Conservation (phyloP, 2,888 invertebrate genomes). For the Cheilosia vernalis region DNA sequence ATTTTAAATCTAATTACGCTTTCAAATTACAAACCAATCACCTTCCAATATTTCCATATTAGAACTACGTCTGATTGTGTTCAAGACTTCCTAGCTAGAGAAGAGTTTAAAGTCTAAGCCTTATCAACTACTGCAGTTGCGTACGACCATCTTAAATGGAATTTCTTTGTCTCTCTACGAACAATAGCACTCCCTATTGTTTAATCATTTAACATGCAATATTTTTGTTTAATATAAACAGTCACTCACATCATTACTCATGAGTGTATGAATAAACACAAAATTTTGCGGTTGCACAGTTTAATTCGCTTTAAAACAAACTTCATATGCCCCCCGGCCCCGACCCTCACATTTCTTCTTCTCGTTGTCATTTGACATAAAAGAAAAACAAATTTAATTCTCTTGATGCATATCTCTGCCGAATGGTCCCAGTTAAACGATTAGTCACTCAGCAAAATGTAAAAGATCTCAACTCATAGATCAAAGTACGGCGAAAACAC, state of each 20-base stretch:
- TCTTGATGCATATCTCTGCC: conserved; percentile 50
- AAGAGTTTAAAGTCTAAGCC: background rate
- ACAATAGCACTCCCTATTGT: conserved; percentile 21
- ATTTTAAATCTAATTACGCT: conserved; percentile 7
- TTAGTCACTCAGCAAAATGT: conserved; percentile 59
- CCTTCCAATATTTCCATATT: background rate
- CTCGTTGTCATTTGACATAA: conserved; percentile 21
- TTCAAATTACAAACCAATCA: background rate
- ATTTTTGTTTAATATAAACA: conserved; percentile 2
- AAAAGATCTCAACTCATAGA: conserved; percentile 57
- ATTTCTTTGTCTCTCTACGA: conserved; percentile 19
- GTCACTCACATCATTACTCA: conserved; percentile 48
- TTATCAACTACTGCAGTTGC: conserved; percentile 34
- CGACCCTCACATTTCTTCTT: background rate
- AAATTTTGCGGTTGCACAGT: conserved; percentile 37
- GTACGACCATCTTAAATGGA: background rate
- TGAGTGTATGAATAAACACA: conserved; percentile 24
- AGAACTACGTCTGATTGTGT: background rate
- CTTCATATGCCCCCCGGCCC: background rate
- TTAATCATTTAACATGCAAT: conserved; percentile 21
- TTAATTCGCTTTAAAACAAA: conserved; percentile 32
- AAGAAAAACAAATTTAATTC: conserved; percentile 28
- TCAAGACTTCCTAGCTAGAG: conserved; percentile 2
- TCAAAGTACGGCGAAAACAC: conserved; percentile 50
- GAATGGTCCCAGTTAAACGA: conserved; percentile 46